Percentiles rank a stretch among this genome's conserved stretches.
Evolutionary conservation across 2,113 vertebrate genomes (phyloP).

Genomic region (Dipodomys ordii): DNA sequence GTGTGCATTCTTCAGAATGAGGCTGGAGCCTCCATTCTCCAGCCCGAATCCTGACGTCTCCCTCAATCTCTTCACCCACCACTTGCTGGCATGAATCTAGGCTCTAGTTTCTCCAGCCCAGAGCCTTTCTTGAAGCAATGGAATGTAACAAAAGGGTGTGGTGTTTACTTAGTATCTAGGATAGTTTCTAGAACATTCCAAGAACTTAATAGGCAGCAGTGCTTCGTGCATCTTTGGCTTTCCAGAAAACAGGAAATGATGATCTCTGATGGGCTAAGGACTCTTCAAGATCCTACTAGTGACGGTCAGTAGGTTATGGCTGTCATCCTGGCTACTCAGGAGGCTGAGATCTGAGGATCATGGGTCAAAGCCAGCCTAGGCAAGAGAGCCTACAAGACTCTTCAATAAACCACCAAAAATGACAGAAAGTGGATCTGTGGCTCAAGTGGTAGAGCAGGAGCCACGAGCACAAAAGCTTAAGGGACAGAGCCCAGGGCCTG

Average conservation of each 20-base stretch:
- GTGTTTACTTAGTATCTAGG: no score
- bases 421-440: no score
- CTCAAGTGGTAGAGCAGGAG: no score
- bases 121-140: not conserved
- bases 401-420: no score
- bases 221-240: not conserved
- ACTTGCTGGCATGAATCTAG: not conserved
- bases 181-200: not conserved
- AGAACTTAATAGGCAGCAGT: not conserved
- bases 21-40: not conserved
- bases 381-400: no score
- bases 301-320: no score
- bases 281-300: not conserved
- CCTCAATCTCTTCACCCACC: not conserved
- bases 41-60: not conserved
- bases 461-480: no score
- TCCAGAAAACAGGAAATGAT: not conserved
- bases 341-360: no score
- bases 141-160: not conserved
- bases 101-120: not conserved
- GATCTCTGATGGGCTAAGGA: not conserved
- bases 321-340: no score
- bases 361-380: no score
- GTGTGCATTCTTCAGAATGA: not conserved
- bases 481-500: no score